Conservation (phyloP, 2,888 invertebrate genomes). For the Megamerina dolium region DNA sequence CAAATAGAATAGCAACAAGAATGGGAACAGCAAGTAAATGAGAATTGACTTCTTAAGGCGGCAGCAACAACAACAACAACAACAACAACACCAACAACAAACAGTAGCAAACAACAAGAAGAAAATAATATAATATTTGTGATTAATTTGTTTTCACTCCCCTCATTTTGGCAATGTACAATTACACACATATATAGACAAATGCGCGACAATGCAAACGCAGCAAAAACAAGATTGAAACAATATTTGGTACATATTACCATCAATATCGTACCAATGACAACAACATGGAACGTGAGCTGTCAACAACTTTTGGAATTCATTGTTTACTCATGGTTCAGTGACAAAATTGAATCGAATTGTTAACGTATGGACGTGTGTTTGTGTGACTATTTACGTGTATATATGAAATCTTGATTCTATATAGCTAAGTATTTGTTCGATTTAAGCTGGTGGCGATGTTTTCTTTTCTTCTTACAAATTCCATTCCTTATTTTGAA, state of each 20-base stretch:
- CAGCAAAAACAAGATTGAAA: too few species aligned
- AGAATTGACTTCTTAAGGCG: neutral
- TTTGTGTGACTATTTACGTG: neutral
- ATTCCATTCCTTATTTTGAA: neutral
- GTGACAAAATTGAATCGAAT: constrained; percentile 3
- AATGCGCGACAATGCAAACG: too few species aligned
- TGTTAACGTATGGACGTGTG: neutral
- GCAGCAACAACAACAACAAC: constrained; percentile 4
- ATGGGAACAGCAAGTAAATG: too few species aligned
- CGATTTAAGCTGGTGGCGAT: too few species aligned
- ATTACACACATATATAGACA: too few species aligned
- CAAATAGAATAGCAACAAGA: too few species aligned
- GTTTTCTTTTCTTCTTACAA: neutral
- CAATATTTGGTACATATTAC: too few species aligned
- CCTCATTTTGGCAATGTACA: too few species aligned
- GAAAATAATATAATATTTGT: constrained; percentile 2
- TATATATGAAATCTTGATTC: neutral
- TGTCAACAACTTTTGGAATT: constrained; percentile 15
- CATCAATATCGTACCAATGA: too few species aligned
- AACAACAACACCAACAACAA: constrained; percentile 16
- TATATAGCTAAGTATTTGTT: neutral
- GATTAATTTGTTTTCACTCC: neutral
- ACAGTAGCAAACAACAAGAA: neutral
- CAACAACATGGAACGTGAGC: constrained; percentile 16
- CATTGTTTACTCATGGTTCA: constrained; percentile 9